These are phyloP conservation scores for Leptinotarsa juncta DNA, from an alignment of 2,888 invertebrate genomes.

Conservation along the genomic window DNA sequence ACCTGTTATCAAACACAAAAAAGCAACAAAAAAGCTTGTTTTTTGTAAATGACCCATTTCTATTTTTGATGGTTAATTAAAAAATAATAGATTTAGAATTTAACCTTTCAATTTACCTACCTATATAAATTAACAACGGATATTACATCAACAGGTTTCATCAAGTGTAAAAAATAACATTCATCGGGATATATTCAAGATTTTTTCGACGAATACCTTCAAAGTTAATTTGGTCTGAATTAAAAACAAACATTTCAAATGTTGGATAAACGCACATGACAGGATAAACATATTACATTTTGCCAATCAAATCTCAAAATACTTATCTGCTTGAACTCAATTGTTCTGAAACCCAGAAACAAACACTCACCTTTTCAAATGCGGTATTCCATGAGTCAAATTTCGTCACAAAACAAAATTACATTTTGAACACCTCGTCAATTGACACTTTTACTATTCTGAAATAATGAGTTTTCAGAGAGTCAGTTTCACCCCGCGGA, in stretches of 20 bases:
- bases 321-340: not conserved
- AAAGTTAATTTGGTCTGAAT: not conserved
- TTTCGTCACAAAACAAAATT: not conserved
- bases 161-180: not conserved
- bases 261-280: not conserved
- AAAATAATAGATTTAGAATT: no score
- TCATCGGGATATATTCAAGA: not conserved
- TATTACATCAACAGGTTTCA: not conserved
- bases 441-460: not conserved
- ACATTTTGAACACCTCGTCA: not conserved
- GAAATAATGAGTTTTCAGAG: not conserved
- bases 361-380: not conserved
- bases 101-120: not conserved
- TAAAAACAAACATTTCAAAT: conserved; percentile 14
- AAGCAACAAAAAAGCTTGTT: no score
- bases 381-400: not conserved
- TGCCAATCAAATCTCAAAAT: not conserved
- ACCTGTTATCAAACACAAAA: no score
- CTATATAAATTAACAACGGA: not conserved
- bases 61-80: no score
- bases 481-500: not conserved
- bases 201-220: conserved; percentile 2
- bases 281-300: not conserved
- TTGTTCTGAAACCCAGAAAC: not conserved
- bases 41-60: no score